Percentiles rank a stretch among this genome's conserved stretches.
Evolutionary conservation across 2,797 vertebrate genomes (phyloP).

Genomic region (Rhynchotus rufescens): DNA sequence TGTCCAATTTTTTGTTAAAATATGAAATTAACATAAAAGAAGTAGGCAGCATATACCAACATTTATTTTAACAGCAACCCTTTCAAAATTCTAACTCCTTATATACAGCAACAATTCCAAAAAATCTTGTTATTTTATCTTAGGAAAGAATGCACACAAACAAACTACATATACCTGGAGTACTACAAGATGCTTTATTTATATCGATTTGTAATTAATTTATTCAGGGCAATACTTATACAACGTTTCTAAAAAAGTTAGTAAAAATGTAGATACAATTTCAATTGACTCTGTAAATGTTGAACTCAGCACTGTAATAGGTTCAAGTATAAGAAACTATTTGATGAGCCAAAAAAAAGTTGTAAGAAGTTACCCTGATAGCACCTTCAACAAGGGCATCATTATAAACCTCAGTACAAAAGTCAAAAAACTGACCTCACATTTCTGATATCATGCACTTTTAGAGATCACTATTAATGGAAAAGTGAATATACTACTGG

Average conservation of each 20-base stretch:
- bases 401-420: not conserved
- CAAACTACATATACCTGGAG: not conserved
- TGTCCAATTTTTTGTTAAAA: not conserved
- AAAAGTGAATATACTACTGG: not conserved
- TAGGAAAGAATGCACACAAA: not conserved
- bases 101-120: not conserved
- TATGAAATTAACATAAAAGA: not conserved
- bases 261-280: not conserved
- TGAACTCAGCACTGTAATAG: not conserved
- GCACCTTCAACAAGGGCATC: not conserved
- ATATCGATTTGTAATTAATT: not conserved
- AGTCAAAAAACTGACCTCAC: not conserved
- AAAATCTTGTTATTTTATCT: not conserved
- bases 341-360: not conserved
- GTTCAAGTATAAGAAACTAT: not conserved
- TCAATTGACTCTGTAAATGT: not conserved
- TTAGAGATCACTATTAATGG: not conserved
- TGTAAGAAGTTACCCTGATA: not conserved
- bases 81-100: not conserved
- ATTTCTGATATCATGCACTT: not conserved
- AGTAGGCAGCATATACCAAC: not conserved
- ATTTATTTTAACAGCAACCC: not conserved
- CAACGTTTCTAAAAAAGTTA: slow-evolving; percentile 33
- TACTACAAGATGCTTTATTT: slow-evolving; percentile 43
- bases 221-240: not conserved